Conservation (phyloP, 2,113 vertebrate genomes). For the Irena cyanogastra region DNA sequence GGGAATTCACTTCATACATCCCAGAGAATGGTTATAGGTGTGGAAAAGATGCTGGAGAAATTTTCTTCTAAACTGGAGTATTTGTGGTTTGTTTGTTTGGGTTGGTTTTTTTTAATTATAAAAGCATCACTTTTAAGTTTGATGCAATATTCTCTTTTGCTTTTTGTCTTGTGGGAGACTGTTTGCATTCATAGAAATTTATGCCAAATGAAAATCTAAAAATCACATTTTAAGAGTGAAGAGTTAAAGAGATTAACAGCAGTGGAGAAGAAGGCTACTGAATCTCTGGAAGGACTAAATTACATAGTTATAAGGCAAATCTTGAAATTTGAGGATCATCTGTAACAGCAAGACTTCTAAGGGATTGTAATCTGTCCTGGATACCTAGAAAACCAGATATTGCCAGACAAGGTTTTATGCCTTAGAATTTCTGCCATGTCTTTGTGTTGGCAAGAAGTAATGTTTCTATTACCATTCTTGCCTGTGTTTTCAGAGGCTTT, state of each 20-base stretch:
- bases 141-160: background rate
- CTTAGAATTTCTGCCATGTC: background rate
- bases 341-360: background rate
- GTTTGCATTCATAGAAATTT: background rate
- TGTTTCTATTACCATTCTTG: fast-evolving
- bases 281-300: background rate
- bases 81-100: background rate
- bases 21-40: background rate
- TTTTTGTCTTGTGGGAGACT: background rate
- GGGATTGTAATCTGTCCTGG: background rate
- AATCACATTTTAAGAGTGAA: background rate
- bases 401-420: background rate
- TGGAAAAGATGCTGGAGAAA: background rate
- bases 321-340: background rate
- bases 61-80: background rate
- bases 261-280: background rate
- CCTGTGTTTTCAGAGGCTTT: background rate
- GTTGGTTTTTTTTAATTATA: background rate
- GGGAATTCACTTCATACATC: background rate
- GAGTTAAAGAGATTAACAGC: background rate
- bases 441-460: background rate
- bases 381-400: background rate
- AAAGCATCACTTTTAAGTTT: background rate
- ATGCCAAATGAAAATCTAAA: background rate
- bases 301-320: background rate